Evolutionary conservation across 2,113 vertebrate species (phyloP).

Genomic region (Rhinopomastus cyanomelas): DNA sequence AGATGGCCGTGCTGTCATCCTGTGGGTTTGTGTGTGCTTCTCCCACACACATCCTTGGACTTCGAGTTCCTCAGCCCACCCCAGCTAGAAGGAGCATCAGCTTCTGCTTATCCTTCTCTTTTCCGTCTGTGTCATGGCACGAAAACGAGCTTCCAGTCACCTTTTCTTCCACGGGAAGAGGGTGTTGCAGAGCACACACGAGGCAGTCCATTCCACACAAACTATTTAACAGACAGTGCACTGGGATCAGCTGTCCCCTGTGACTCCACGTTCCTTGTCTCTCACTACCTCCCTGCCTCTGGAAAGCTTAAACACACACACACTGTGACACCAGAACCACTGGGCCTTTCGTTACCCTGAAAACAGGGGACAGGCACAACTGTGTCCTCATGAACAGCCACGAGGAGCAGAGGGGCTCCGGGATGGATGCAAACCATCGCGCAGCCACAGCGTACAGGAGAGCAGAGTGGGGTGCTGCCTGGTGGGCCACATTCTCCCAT

Average conservation of each 20-base stretch:
- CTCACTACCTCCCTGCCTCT: background rate
- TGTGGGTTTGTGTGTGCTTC: background rate
- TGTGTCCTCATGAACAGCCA: background rate
- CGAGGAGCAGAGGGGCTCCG: background rate
- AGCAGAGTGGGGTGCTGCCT: background rate
- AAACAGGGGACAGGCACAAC: background rate
- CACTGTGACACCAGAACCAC: accelerated
- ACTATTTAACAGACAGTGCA: background rate
- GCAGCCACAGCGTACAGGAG: accelerated
- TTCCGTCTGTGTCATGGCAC: accelerated
- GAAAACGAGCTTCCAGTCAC: background rate
- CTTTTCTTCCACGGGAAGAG: background rate
- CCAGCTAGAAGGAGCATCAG: background rate
- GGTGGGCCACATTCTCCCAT: background rate
- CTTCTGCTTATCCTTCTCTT: background rate
- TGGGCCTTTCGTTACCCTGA: background rate
- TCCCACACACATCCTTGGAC: background rate
- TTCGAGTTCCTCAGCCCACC: background rate
- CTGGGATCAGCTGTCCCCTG: background rate
- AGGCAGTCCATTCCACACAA: background rate
- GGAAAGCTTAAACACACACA: background rate
- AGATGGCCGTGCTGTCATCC: background rate
- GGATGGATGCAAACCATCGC: background rate
- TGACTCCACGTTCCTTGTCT: background rate
- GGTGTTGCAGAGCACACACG: background rate